phyloP scores from a whole-genome alignment of 2,888 invertebrate genomes.

The Balanococcus diminutus region DNA sequence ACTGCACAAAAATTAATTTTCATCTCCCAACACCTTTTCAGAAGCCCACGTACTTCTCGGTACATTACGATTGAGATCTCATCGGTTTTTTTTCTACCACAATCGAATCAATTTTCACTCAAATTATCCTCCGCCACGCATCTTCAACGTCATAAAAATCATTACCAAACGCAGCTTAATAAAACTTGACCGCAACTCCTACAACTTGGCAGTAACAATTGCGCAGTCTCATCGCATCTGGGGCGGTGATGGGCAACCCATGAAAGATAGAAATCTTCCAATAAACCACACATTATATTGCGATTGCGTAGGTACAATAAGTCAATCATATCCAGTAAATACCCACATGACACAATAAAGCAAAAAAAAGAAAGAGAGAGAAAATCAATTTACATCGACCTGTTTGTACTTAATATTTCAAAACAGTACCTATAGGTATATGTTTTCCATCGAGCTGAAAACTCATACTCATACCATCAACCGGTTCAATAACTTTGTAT shows the following conservation, averaged over 20 bases:
- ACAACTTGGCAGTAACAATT: background rate
- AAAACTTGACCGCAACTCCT: background rate
- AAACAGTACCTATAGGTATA: background rate
- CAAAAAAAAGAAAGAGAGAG: background rate
- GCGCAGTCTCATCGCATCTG: background rate
- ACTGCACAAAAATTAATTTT: too few relatives aligned
- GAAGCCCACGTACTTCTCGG: background rate
- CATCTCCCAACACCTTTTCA: background rate
- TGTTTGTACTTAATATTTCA: constrained; percentile 1
- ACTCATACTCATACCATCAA: constrained; percentile 18
- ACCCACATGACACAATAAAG: background rate
- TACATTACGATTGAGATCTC: background rate
- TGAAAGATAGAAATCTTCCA: background rate
- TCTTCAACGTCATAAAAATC: background rate
- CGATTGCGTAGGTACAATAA: background rate
- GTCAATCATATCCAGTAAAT: background rate
- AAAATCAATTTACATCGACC: constrained; percentile 10
- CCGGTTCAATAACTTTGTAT: constrained; percentile 35
- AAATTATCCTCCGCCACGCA: background rate
- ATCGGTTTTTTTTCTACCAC: background rate
- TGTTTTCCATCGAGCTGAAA: background rate
- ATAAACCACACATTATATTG: background rate
- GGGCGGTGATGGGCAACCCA: background rate
- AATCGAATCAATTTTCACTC: background rate
- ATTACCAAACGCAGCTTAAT: background rate